Evolutionary conservation across 1,140 invertebrate species (phyloP).

Genomic region (Drosophila obscura): DNA sequence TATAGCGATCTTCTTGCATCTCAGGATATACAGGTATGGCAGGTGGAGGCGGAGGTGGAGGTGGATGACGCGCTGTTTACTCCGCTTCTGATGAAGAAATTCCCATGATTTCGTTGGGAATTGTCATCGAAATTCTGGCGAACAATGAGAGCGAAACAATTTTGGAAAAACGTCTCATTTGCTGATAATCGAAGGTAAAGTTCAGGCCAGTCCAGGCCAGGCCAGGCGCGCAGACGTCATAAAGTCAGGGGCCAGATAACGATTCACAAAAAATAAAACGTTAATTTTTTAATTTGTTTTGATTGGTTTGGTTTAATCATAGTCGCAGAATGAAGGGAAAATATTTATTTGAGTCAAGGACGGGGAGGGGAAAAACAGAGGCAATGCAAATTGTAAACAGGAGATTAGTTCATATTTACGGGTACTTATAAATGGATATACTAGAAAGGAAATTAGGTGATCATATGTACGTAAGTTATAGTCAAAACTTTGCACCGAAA

Average conservation of each 20-base stretch:
- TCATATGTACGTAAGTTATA: too few species aligned
- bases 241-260: slow-evolving; percentile 7
- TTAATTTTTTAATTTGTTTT: background rate
- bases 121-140: slow-evolving; percentile 47
- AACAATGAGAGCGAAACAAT: slow-evolving; percentile 40
- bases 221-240: slow-evolving; percentile 13
- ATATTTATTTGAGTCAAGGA: too few species aligned
- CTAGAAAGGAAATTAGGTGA: too few species aligned
- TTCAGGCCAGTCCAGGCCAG: slow-evolving; percentile 4
- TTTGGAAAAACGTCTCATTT: slow-evolving; percentile 30
- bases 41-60: background rate
- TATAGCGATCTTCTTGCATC: background rate
- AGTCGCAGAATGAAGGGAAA: background rate
- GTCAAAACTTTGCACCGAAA: too few species aligned
- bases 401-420: too few species aligned
- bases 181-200: slow-evolving; percentile 50
- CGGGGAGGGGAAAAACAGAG: too few species aligned
- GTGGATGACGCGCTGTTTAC: slow-evolving; percentile 39
- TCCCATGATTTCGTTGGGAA: slow-evolving; percentile 25
- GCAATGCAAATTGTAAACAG: too few species aligned
- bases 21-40: slow-evolving; percentile 8
- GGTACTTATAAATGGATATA: too few species aligned
- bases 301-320: background rate
- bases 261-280: slow-evolving; percentile 8
- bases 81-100: slow-evolving; percentile 23